phyloP scores from a whole-genome alignment of 2,113 vertebrate species.

The Poeciliopsis turrubarensis region DNA sequence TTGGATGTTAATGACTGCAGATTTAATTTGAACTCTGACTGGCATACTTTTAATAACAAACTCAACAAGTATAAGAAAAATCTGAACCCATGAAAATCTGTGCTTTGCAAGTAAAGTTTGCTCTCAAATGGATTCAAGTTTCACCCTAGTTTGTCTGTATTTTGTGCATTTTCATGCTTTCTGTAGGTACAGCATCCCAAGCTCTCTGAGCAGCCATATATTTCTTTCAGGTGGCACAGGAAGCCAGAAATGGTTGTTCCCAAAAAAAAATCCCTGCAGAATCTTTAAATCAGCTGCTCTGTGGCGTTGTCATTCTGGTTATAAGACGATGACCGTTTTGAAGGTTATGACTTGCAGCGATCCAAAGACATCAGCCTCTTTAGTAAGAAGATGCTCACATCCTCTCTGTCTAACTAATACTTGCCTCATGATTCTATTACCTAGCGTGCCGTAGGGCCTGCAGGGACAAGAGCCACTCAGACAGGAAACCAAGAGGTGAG shows the following conservation, averaged over 20 bases:
- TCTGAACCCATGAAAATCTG: too few species aligned
- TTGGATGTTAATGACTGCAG: slow-evolving; percentile 1
- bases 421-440: slow-evolving; percentile 61
- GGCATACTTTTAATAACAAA: too few species aligned
- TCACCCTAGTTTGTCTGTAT: too few species aligned
- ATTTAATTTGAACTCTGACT: slow-evolving; percentile 2
- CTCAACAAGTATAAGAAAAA: too few species aligned
- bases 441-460: slow-evolving; percentile 45
- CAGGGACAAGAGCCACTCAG: slow-evolving; percentile 50
- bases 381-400: slow-evolving; percentile 47
- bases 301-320: slow-evolving; percentile 28
- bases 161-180: too few species aligned
- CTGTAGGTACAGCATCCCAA: too few species aligned
- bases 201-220: too few species aligned
- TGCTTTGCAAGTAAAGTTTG: too few species aligned
- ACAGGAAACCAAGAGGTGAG: slow-evolving; percentile 57
- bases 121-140: too few species aligned
- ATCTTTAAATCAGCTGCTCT: slow-evolving; percentile 26
- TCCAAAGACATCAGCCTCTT: slow-evolving; percentile 42
- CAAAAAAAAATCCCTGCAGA: neutral
- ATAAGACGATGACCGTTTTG: slow-evolving; percentile 35
- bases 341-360: slow-evolving; percentile 34
- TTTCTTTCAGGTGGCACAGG: too few species aligned
- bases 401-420: slow-evolving; percentile 58
- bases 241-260: too few species aligned